These are phyloP conservation scores for Eupithecia abbreviata DNA, from an alignment of 2,888 invertebrate genomes.

Conservation along the genomic window DNA sequence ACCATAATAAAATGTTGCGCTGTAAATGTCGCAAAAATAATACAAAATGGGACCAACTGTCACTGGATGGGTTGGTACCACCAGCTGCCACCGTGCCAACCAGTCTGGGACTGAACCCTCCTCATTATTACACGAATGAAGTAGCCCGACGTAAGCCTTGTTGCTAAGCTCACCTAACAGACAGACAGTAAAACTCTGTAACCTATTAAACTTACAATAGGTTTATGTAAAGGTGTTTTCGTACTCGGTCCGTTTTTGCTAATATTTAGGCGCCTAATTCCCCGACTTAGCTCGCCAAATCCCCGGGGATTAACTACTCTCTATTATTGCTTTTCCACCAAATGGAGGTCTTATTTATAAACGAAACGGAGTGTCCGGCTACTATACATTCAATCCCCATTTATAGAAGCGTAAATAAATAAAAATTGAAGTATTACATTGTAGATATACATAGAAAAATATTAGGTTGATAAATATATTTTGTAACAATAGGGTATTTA, in stretches of 20 bases:
- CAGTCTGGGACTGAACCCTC: not conserved
- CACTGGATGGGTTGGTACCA: not conserved
- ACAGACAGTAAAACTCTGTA: not conserved
- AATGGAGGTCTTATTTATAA: not conserved
- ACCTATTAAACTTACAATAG: not conserved
- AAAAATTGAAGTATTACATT: not conserved
- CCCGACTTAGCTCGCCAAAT: conserved; percentile 13
- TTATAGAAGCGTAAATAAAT: not conserved
- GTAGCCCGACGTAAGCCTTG: not conserved
- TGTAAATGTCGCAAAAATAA: not conserved
- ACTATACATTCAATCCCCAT: not conserved
- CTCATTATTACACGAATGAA: not conserved
- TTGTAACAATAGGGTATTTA: no score
- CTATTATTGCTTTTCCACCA: conserved; percentile 20
- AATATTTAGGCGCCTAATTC: conserved; percentile 10
- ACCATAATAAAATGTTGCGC: no score
- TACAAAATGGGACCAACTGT: not conserved
- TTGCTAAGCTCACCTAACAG: not conserved
- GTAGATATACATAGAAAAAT: not conserved
- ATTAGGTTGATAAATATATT: not conserved
- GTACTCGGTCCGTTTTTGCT: not conserved
- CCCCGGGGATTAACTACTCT: conserved; percentile 12
- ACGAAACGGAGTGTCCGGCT: not conserved
- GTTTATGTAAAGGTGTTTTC: not conserved
- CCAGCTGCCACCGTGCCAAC: not conserved